Conservation (phyloP, 2,888 invertebrate species). For the Cosmia trapezina region DNA sequence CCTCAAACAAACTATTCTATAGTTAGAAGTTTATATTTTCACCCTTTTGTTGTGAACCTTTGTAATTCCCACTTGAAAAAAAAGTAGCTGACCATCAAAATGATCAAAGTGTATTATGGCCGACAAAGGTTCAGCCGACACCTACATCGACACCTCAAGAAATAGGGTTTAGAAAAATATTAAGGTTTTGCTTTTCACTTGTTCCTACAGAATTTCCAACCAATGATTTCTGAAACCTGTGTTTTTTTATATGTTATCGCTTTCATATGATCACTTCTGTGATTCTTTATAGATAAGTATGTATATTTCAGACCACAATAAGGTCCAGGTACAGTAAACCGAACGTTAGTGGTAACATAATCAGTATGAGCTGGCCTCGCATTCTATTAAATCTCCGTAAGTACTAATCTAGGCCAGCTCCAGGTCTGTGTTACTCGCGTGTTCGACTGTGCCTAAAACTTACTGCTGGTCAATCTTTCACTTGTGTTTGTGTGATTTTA, state of each 20-base stretch:
- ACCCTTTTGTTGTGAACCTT: conserved; percentile 5
- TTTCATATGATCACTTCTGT: background rate
- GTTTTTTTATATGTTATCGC: background rate
- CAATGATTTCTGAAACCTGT: background rate
- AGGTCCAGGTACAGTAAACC: background rate
- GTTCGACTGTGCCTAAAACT: background rate
- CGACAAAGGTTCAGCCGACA: conserved; percentile 2
- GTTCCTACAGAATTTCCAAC: background rate
- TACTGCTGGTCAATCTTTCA: background rate
- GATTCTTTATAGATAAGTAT: background rate
- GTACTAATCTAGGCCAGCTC: background rate
- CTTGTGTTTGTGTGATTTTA: background rate
- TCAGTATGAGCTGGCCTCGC: background rate
- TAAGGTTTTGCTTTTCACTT: too few species aligned
- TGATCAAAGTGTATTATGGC: conserved; percentile 11
- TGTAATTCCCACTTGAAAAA: background rate
- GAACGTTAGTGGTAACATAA: background rate
- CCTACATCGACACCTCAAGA: background rate
- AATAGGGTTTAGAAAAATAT: background rate
- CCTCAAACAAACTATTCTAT: background rate
- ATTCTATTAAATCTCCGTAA: background rate
- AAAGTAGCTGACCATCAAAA: conserved; percentile 3
- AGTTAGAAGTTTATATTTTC: conserved; percentile 14
- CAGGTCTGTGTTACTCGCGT: background rate
- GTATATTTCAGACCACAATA: background rate